Percentiles rank a stretch among this genome's conserved stretches.
Conservation (phyloP, 2,888 invertebrate species). For the Linnaemya tessellans region DNA sequence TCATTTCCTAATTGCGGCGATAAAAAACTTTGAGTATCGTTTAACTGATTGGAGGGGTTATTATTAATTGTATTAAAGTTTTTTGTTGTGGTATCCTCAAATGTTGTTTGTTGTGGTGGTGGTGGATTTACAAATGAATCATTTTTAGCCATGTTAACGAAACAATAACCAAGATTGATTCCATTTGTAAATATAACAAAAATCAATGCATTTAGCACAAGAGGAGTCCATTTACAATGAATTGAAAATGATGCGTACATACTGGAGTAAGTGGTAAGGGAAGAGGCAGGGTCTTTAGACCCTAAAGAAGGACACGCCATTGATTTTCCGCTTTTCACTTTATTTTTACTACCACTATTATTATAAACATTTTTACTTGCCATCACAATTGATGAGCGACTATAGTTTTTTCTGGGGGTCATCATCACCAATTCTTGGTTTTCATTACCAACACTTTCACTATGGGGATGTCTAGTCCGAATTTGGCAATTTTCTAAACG, state of each 20-base stretch:
- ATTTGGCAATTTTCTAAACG: conserved; percentile 66
- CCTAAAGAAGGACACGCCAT: conserved; percentile 74
- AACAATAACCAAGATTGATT: conserved; percentile 67
- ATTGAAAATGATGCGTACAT: conserved; percentile 24
- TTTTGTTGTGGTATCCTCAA: conserved; percentile 41
- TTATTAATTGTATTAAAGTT: conserved; percentile 41
- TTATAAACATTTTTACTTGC: conserved; percentile 30
- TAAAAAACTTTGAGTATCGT: conserved; percentile 61
- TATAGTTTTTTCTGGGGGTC: conserved; percentile 41
- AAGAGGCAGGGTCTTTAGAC: conserved; percentile 25
- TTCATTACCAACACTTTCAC: conserved; percentile 49
- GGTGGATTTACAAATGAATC: conserved; percentile 69
- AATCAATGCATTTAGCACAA: conserved; percentile 65
- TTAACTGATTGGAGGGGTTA: conserved; percentile 56
- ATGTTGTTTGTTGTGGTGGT: conserved; percentile 37
- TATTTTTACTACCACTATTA: conserved; percentile 50
- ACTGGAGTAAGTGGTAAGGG: neutral
- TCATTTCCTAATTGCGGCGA: conserved; percentile 50
- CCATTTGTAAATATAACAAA: conserved; percentile 66
- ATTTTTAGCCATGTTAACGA: conserved; percentile 60
- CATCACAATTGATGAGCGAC: conserved; percentile 36
- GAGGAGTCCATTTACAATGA: conserved; percentile 30
- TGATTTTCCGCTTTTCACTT: conserved; percentile 77
- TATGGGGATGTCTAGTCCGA: conserved; percentile 70
- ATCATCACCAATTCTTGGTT: conserved; percentile 5